Conservation (phyloP, 1,140 invertebrate genomes). For the Chrysomallon squamiferum region DNA sequence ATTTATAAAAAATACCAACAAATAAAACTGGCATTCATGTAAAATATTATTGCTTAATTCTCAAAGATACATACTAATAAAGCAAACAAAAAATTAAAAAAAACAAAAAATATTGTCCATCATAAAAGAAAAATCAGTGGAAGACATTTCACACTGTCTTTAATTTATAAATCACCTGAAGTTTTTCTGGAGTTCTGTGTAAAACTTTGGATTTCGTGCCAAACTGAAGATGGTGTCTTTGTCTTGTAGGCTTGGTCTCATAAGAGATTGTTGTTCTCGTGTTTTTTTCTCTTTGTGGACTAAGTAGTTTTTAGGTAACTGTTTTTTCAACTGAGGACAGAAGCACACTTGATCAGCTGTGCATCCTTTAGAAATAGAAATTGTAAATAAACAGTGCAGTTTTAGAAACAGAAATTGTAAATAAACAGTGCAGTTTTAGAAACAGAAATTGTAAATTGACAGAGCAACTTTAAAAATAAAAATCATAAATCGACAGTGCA, state of each 20-base stretch:
- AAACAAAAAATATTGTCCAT: constrained; percentile 1
- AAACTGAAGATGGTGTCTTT: constrained; percentile 42
- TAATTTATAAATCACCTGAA: constrained; percentile 27
- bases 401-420: too few relatives aligned
- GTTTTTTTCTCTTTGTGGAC: constrained; percentile 5
- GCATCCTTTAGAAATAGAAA: constrained; percentile 25
- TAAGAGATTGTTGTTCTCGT: neutral
- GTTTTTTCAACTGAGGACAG: constrained; percentile 25
- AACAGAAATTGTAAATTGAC: too few relatives aligned
- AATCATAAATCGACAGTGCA: too few relatives aligned
- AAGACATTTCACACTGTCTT: neutral
- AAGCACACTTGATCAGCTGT: constrained; percentile 43
- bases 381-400: neutral
- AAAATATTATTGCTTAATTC: too few relatives aligned
- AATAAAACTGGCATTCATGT: too few relatives aligned
- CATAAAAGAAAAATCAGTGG: neutral
- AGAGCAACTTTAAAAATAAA: too few relatives aligned
- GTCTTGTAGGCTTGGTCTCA: constrained; percentile 41
- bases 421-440: neutral
- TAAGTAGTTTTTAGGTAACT: constrained; percentile 33
- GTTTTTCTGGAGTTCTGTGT: constrained; percentile 46
- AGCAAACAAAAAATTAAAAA: neutral
- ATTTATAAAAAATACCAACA: too few relatives aligned
- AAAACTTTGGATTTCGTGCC: constrained; percentile 26
- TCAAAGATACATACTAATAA: too few relatives aligned